phyloP scores from a whole-genome alignment of 2,113 vertebrate genomes.

The Dicerorhinus sumatrensis region DNA sequence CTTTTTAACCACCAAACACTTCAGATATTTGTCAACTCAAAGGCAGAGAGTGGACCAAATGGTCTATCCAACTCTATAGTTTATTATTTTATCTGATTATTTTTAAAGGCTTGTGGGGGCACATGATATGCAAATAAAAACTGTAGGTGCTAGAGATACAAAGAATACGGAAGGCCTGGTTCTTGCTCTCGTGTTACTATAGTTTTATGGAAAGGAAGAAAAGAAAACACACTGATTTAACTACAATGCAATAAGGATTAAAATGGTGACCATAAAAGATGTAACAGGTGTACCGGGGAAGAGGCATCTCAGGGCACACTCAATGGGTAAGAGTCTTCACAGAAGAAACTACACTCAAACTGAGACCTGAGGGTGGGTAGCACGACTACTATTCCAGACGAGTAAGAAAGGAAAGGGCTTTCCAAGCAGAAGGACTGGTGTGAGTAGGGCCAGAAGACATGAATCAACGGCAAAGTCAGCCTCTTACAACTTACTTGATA shows the following conservation, averaged over 20 bases:
- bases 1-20: background rate
- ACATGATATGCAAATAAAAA: background rate
- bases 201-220: background rate
- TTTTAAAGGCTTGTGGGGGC: background rate
- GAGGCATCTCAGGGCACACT: background rate
- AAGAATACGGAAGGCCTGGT: background rate
- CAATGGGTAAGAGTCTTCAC: too few relatives aligned
- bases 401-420: too few relatives aligned
- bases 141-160: background rate
- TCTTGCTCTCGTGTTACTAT: background rate
- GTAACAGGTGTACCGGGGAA: background rate
- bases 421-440: too few relatives aligned
- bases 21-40: background rate
- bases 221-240: background rate
- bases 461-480: too few relatives aligned
- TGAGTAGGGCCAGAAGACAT: too few relatives aligned
- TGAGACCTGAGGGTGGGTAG: too few relatives aligned
- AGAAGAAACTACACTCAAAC: too few relatives aligned
- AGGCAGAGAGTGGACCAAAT: background rate
- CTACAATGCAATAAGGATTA: background rate
- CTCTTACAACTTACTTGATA: too few relatives aligned
- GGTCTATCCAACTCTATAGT: background rate
- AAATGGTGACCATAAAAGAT: background rate
- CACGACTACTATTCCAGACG: too few relatives aligned
- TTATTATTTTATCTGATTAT: background rate